Evolutionary conservation across 2,888 invertebrate species (phyloP).

Genomic region (Pterostichus madidus): DNA sequence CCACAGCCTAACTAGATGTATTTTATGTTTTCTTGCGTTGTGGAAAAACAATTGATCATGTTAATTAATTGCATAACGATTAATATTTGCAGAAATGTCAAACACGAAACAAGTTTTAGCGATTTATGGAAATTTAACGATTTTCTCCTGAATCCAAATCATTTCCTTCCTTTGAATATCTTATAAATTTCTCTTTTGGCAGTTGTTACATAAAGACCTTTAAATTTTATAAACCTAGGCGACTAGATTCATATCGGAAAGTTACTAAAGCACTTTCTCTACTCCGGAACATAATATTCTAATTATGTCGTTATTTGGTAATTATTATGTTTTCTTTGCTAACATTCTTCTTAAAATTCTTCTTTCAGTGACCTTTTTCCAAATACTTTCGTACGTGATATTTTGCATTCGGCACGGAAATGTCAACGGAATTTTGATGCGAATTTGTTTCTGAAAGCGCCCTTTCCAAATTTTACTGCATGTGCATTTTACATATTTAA

Average conservation of each 20-base stretch:
- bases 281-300: constrained; percentile 39
- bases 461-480: background rate
- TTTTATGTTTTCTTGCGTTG: background rate
- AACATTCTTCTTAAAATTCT: constrained; percentile 22
- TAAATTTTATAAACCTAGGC: constrained; percentile 32
- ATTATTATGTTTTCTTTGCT: constrained; percentile 21
- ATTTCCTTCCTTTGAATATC: constrained; percentile 50
- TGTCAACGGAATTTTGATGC: constrained; percentile 6
- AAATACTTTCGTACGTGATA: constrained; percentile 7
- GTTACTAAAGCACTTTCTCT: constrained; percentile 46
- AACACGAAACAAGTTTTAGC: background rate
- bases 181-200: constrained; percentile 56
- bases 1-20: background rate
- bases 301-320: constrained; percentile 49
- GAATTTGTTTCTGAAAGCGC: constrained; percentile 1
- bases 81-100: constrained; percentile 24
- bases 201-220: constrained; percentile 50
- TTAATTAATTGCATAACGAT: constrained; percentile 15
- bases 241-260: constrained; percentile 47
- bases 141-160: background rate
- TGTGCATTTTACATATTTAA: too few relatives aligned
- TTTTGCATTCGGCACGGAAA: constrained; percentile 4
- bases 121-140: constrained; percentile 4
- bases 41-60: constrained; percentile 22
- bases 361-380: background rate